Base-by-base conservation (phyloP, 1,140 invertebrate species). In the Drosophila equinoxialis region DNA sequence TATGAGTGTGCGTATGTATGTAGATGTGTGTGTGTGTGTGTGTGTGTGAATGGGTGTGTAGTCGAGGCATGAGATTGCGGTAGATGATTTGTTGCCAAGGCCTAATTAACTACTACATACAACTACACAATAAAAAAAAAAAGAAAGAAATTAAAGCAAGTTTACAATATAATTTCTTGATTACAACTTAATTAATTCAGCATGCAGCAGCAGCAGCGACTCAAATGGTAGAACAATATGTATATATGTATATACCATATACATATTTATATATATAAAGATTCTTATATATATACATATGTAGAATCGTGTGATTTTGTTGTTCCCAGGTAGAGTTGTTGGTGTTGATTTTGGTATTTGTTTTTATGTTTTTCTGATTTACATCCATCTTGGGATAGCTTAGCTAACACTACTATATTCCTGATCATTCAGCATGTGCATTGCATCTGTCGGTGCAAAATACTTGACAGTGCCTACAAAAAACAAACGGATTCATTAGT, bases 391-490 rank as follows among this genome's bases (percentile, higher is more conserved):
- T 74, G 17, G 17, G 45, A 51, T 51, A 51, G 45, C 45, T 82
- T 91, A 91, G 80, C 80, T 83, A 83, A 91, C 77, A 84, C 87
- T 87, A 89, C 68, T 85, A 74, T 91, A 91, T 71, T 91, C 90
- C 81, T 87, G 90, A 54, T 93, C 92, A 79, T 92, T 89, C 65
- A 92, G 82, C 93, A 94, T 94, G 74, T 94, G 92, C 80, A 94
- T 93, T 65, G 94, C 94, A 84, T 94, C 94, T 72, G 93, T 93
- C 65, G 94, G 94, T 85, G 93, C 93, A 77, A 93, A 93, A 85
- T 94, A 94, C 86, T 92, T 93, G 77, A 90, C 90, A 74, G 87
- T 90, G 79, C 84, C 90, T 91, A 51, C 45, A 90, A 73, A 91
- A 58, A 91, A 61, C 78, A 84, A 72, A 75, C 58, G 55, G 64